phyloP scores from a whole-genome alignment of 2,888 invertebrate species.

The Drosophila lacicola region DNA sequence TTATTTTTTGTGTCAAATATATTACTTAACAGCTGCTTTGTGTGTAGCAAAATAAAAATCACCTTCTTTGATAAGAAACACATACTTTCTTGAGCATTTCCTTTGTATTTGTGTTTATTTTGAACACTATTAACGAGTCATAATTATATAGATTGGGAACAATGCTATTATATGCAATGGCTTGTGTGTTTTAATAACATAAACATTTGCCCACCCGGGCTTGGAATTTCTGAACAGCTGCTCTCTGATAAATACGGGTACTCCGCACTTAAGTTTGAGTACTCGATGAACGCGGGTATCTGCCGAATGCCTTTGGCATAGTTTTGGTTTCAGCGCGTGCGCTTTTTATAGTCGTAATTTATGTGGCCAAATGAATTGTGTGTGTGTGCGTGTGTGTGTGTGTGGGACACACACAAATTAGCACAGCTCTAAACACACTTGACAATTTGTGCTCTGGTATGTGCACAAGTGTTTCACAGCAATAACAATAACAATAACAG shows the following conservation, averaged over 20 bases:
- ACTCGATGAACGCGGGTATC: constrained; percentile 35
- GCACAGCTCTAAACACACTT: constrained; percentile 53
- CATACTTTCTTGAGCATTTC: constrained; percentile 6
- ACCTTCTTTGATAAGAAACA: neutral
- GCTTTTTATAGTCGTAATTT: constrained; percentile 24
- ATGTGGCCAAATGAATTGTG: constrained; percentile 39
- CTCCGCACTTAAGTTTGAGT: constrained; percentile 9
- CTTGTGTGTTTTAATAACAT: constrained; percentile 41
- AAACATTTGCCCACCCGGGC: constrained; percentile 18
- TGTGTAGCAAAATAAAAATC: too few relatives aligned
- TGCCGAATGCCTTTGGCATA: constrained; percentile 48
- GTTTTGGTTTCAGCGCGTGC: constrained; percentile 36
- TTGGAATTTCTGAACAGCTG: constrained; percentile 42
- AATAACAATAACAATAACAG: constrained; percentile 47
- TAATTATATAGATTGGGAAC: constrained; percentile 50
- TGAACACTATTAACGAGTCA: constrained; percentile 16
- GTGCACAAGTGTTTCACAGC: constrained; percentile 66
- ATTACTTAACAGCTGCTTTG: too few relatives aligned
- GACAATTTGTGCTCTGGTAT: constrained; percentile 61
- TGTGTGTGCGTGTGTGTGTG: constrained; percentile 19
- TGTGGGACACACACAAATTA: constrained; percentile 49
- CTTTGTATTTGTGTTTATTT: constrained; percentile 9
- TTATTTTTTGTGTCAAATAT: too few relatives aligned
- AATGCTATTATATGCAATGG: constrained; percentile 19
- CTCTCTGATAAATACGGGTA: constrained; percentile 36